These are phyloP conservation scores for Hoplias malabaricus DNA, from an alignment of 2,113 vertebrate genomes.

Conservation along the genomic window DNA sequence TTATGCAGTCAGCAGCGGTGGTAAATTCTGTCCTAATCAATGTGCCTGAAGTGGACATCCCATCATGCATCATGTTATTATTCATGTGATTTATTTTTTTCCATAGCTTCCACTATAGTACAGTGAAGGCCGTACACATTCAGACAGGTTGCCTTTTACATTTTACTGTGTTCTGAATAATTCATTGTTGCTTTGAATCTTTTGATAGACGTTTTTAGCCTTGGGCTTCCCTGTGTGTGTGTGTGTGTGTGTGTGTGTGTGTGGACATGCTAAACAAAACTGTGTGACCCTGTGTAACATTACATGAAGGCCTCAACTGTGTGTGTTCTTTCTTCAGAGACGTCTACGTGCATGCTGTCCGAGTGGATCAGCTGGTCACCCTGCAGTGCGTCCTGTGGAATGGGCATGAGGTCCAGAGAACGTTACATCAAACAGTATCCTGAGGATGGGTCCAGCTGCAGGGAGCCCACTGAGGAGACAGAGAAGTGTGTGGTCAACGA, in stretches of 20 bases:
- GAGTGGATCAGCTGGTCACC: conserved; percentile 99
- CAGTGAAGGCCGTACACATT: neutral
- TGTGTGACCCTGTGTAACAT: neutral
- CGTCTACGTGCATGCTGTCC: conserved; percentile 96
- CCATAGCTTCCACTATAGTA: neutral
- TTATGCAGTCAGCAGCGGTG: no score
- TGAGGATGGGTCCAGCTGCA: conserved; percentile 91
- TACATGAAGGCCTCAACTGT: neutral
- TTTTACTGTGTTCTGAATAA: neutral
- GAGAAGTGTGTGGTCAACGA: conserved; percentile 94
- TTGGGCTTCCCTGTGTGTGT: conserved; percentile 10
- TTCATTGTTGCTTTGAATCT: conserved; percentile 7
- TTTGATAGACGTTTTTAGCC: conserved; percentile 12
- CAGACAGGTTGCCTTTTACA: neutral
- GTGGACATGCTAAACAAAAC: neutral
- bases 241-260: neutral
- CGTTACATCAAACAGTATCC: conserved; percentile 95
- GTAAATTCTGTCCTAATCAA: neutral
- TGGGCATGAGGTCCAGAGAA: conserved; percentile 90
- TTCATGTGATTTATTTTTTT: neutral
- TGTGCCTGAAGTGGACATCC: neutral
- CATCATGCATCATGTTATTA: neutral
- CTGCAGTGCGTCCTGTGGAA: conserved; percentile 90
- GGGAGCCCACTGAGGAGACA: conserved; percentile 87
- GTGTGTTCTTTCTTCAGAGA: conserved; percentile 70